phyloP scores from a whole-genome alignment of 2,797 vertebrate species.

The Danio tinwini region DNA sequence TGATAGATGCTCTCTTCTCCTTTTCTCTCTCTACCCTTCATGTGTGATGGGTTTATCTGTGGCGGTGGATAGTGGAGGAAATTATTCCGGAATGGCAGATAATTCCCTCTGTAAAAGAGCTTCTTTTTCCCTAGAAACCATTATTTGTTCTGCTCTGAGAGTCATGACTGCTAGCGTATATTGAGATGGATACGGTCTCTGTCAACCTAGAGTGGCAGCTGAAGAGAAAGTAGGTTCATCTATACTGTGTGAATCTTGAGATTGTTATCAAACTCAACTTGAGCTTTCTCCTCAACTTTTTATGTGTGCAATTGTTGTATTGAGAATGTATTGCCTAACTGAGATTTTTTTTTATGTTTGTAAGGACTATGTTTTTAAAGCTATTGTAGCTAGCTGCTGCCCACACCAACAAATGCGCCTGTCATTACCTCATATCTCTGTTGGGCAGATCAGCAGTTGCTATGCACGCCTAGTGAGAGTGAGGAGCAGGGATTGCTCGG shows the following conservation, averaged over 20 bases:
- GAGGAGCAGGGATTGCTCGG: slow-evolving; percentile 59
- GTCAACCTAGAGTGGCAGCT: not conserved
- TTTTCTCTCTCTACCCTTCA: slow-evolving; percentile 65
- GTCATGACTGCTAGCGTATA: not conserved
- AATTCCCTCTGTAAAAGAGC: slow-evolving; percentile 70
- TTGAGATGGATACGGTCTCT: slow-evolving; percentile 10
- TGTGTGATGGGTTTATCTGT: slow-evolving; percentile 72
- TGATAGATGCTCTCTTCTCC: slow-evolving; percentile 66
- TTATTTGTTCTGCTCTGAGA: slow-evolving; percentile 53
- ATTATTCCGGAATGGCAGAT: slow-evolving; percentile 76
- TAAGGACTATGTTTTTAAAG: slow-evolving; percentile 2
- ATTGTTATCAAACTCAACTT: not conserved
- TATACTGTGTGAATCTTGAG: not conserved
- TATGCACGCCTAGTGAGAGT: slow-evolving; percentile 44
- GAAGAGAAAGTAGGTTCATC: slow-evolving; percentile 1
- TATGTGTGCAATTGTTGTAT: not conserved
- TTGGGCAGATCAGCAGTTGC: slow-evolving; percentile 61
- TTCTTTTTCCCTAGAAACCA: slow-evolving; percentile 43
- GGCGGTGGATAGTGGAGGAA: slow-evolving; percentile 63
- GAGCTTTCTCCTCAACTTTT: not conserved
- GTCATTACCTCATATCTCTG: slow-evolving; percentile 70
- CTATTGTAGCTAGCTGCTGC: not conserved
- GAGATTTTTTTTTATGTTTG: not conserved
- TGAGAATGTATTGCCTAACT: not conserved
- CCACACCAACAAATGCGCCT: slow-evolving; percentile 15